Evolutionary conservation across 2,888 invertebrate species (phyloP).

Genomic region (Abscondita cerata): DNA sequence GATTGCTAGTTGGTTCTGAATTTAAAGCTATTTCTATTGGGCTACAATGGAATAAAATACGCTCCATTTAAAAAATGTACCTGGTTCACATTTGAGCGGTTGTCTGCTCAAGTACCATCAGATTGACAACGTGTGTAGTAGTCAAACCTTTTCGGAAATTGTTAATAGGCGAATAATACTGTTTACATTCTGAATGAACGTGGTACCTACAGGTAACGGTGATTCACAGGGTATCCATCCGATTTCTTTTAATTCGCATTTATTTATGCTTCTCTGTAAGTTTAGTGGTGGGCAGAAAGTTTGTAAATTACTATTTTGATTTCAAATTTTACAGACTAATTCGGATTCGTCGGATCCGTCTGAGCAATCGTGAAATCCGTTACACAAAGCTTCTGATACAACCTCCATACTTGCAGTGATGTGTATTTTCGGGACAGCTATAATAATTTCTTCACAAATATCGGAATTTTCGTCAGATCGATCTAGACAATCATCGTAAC

Average conservation of each 20-base stretch:
- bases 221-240: constrained; percentile 52
- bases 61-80: too few species aligned
- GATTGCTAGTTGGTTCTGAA: too few species aligned
- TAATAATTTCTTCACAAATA: constrained; percentile 34
- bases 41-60: too few species aligned
- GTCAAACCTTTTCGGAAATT: constrained; percentile 44
- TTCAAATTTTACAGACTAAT: constrained; percentile 25
- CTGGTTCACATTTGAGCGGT: constrained; percentile 54
- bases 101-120: constrained; percentile 56
- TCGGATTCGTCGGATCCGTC: constrained; percentile 44
- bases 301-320: constrained; percentile 31
- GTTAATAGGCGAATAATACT: constrained; percentile 50
- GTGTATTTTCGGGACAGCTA: constrained; percentile 38
- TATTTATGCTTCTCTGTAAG: constrained; percentile 39
- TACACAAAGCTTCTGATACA: constrained; percentile 36
- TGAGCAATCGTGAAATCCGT: constrained; percentile 42
- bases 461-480: constrained; percentile 43
- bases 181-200: constrained; percentile 52
- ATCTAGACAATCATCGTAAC: constrained; percentile 40
- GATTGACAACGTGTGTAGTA: constrained; percentile 51
- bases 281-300: constrained; percentile 43
- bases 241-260: constrained; percentile 49
- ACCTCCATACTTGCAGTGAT: constrained; percentile 44
- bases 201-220: constrained; percentile 51
- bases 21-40: too few species aligned